Evolutionary conservation across 2,113 vertebrate genomes (phyloP).

Genomic region (Hyaena hyaena): DNA sequence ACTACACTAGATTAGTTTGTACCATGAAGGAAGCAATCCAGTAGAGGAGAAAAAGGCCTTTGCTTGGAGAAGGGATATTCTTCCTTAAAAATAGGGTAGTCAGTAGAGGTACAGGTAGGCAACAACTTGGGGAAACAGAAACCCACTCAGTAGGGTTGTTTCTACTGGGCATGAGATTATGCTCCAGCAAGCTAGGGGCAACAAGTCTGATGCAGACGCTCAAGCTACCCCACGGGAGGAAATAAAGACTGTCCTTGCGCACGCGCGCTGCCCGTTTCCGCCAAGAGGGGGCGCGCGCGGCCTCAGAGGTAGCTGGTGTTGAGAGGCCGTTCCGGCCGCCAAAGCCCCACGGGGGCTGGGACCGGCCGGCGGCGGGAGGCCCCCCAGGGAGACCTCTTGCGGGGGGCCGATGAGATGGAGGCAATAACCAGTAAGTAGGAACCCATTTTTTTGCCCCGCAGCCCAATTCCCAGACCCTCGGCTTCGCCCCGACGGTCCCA

Average conservation of each 20-base stretch:
- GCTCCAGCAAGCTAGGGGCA: background rate
- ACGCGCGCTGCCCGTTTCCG: constrained; percentile 73
- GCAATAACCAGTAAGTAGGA: constrained; percentile 76
- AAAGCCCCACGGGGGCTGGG: constrained; percentile 70
- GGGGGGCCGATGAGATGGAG: constrained; percentile 74
- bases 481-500: rapidly evolving
- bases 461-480: background rate
- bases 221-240: background rate
- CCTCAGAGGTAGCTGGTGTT: constrained; percentile 56
- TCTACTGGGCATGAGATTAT: background rate
- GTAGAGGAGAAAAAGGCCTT: background rate
- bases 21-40: background rate
- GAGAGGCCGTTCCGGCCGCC: constrained; percentile 65
- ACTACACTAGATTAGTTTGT: background rate
- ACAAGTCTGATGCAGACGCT: background rate
- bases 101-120: background rate
- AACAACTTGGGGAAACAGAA: background rate
- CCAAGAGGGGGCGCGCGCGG: constrained; percentile 67
- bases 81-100: background rate
- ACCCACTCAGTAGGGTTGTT: background rate
- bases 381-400: constrained; percentile 43
- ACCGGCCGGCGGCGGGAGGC: constrained; percentile 40
- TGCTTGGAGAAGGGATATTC: background rate
- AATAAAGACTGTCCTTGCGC: background rate
- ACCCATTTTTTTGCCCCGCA: too few relatives aligned